These are phyloP conservation scores for Cataglyphis albicans DNA, from an alignment of 2,888 invertebrate species.

Conservation along the genomic window DNA sequence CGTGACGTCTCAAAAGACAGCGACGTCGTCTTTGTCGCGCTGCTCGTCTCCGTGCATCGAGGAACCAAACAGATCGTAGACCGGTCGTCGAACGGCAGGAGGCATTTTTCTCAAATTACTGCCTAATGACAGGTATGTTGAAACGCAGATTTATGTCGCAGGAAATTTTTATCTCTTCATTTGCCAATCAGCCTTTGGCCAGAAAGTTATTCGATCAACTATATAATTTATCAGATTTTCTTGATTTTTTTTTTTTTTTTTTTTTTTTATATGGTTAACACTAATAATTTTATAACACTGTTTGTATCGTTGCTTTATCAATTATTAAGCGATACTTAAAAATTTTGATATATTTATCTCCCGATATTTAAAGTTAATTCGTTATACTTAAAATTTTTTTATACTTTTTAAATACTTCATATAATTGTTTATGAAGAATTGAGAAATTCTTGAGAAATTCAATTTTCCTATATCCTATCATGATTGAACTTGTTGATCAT, in stretches of 20 bases:
- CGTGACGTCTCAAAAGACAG: constrained; percentile 71
- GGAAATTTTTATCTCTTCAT: background rate
- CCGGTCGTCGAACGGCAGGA: constrained; percentile 33
- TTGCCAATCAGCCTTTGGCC: background rate
- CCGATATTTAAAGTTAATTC: background rate
- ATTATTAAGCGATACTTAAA: background rate
- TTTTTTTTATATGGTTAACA: background rate
- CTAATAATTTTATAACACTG: background rate
- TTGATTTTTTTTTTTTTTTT: background rate
- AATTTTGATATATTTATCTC: background rate
- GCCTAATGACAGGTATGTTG: background rate
- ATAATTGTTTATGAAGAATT: background rate
- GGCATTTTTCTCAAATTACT: constrained; percentile 29
- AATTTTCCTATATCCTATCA: background rate
- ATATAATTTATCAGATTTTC: background rate
- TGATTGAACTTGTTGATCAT: background rate
- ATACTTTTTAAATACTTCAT: background rate
- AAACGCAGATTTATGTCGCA: background rate
- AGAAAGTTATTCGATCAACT: background rate
- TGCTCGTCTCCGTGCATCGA: constrained; percentile 31
- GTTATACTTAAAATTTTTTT: no score
- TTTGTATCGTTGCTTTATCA: background rate
- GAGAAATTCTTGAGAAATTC: background rate
- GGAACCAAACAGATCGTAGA: constrained; percentile 1
- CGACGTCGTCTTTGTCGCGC: constrained; percentile 55